Base-by-base conservation (phyloP, 2,888 invertebrate species). In the Euplagia quadripunctaria region DNA sequence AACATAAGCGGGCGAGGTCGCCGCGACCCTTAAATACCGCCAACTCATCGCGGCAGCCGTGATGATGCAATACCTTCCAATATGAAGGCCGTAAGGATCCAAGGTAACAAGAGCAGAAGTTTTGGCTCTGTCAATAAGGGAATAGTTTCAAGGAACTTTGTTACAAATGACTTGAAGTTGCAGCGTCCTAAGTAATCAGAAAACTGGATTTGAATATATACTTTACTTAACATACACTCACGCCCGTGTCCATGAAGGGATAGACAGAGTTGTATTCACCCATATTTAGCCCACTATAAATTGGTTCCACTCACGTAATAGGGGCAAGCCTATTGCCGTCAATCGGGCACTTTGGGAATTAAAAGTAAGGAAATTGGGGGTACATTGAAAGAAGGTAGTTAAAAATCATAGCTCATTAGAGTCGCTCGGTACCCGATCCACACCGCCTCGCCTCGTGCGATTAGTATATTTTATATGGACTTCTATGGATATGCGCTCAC, bases 41-140 rank as follows among this genome's bases (percentile, higher is more conserved):
- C 73, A 75, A 82, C 80, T 85, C 83, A 85, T 82, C 83, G 83
- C 51, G 64, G 65, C 70, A 51, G 72, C 63, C 71, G 52, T 76
- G 83, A 83, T 85, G 85, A 82, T 83, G 85, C 84, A 84, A 85
- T 82, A 77, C 80, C 78, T 65, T 76, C 74, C 72, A 78, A 84
- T 79, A 80, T 80, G 73, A 80, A 80, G 79, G 66, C 61, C 74
- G 64, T 65, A 52, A 74, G 71, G 68, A 58, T 16, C 64, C 49
- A 20, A 41, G 58, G 74, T 71, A 61, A 72, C 72, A 61, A 63
- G 65, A 51, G 49, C 41, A n/a, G 46, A 69, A 69, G 64, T 58
- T 69, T 65, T 20, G 31, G n/a, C 55, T n/a, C 49, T 73, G 69
- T 67, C 70, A 73, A 70, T 70, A 73, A 66, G n/a, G 65, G 41